Evolutionary conservation across 2,888 invertebrate species (phyloP), one percentile per base, ranked within the genome.

Genomic region (Monopis laevigella): DNA sequence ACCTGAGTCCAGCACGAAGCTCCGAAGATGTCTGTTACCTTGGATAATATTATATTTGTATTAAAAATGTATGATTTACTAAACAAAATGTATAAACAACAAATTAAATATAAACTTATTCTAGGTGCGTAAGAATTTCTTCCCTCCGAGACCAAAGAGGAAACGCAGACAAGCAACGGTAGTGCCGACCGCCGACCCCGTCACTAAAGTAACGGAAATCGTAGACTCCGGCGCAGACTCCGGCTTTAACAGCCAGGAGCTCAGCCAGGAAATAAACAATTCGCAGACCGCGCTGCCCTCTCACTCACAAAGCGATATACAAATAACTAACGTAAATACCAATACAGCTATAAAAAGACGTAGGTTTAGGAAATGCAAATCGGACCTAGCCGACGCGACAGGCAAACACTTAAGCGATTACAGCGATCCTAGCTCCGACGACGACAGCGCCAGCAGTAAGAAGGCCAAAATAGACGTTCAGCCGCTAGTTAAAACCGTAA

Each of bases 91-190:
- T 24, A 24, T 24, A 29, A 29, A n/a, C 24, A 5, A 29, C 5
- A 32, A 6, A 32, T 13, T 32, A 16, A 32, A 14, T 16, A 2
- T 36, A 7, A 32, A 32, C 32, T 3, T 12, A 32, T 34, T 75
- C 47, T 74, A 88, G 88, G 83, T 84, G 51, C 83, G 88, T 57
- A 88, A 88, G 65, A 84, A 77, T 53, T 84, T 85, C 59, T 88
- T 86, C 69, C 88, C 88, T 19, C 88, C 88, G 39, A 77, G 87
- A 41, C 88, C 88, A 50, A 82, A 65, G 51, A 75, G 72, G 49
- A 61, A 48, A 42, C 41, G 13, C 30, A 39, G 28, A 13, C 40
- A 34, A 24, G 8, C 16, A 3, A 24, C 24, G 8, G 14, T 6
- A 21, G 7, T 13, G 19, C 26, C 12, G 11, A 16, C 28, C 8